Percentiles rank a stretch among this genome's conserved stretches.
These are phyloP conservation scores for Agrotis ipsilon DNA, from an alignment of 2,888 invertebrate species.

Conservation along the genomic window DNA sequence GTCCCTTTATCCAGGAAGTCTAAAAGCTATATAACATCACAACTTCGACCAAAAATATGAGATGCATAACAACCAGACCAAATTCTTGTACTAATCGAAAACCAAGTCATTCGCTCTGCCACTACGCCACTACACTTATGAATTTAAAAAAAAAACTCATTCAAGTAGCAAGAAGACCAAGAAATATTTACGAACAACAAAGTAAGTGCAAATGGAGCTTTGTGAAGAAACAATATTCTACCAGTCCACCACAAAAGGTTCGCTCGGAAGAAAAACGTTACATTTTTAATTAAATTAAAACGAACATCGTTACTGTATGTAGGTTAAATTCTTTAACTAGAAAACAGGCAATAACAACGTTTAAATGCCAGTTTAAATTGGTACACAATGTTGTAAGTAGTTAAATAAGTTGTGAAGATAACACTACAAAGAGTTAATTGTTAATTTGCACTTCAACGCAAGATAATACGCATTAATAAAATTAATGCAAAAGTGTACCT, in stretches of 20 bases:
- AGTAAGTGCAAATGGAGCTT: constrained; percentile 47
- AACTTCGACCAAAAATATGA: too few relatives aligned
- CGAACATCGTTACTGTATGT: constrained; percentile 43
- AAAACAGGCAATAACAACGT: constrained; percentile 20
- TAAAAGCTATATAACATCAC: too few relatives aligned
- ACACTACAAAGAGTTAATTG: neutral
- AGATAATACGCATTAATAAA: neutral
- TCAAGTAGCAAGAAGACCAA: constrained; percentile 14
- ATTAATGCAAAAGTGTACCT: neutral
- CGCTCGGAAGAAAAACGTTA: constrained; percentile 53
- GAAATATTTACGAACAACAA: constrained; percentile 42
- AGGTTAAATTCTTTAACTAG: constrained; percentile 43
- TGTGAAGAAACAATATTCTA: constrained; percentile 60
- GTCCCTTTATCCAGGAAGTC: too few relatives aligned
- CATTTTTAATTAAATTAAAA: constrained; percentile 63
- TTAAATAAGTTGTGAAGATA: constrained; percentile 4
- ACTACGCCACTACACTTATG: neutral
- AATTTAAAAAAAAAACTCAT: constrained; percentile 20
- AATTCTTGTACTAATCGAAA: too few relatives aligned
- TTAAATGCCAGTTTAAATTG: constrained; percentile 24
- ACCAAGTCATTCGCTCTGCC: too few relatives aligned
- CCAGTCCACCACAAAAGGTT: constrained; percentile 58
- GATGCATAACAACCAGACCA: too few relatives aligned
- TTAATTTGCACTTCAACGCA: neutral
- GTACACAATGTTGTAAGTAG: constrained; percentile 1